Evolutionary conservation across 2,113 vertebrate genomes (phyloP).

Genomic region (Vombatus ursinus): DNA sequence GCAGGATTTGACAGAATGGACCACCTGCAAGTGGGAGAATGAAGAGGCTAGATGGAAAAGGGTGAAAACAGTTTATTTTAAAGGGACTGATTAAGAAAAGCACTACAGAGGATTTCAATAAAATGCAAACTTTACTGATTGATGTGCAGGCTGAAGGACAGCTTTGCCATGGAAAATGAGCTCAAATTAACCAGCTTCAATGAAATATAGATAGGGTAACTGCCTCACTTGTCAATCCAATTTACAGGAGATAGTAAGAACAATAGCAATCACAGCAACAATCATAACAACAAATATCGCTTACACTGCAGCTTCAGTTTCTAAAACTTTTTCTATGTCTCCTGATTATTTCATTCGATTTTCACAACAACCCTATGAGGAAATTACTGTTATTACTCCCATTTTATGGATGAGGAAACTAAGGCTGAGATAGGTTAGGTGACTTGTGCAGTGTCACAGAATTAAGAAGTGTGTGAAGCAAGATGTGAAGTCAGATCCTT

Average conservation of each 20-base stretch:
- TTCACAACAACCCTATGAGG: background rate
- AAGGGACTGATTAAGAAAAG: background rate
- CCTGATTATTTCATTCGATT: background rate
- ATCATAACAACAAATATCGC: background rate
- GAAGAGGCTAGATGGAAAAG: background rate
- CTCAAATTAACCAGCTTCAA: background rate
- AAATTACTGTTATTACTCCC: background rate
- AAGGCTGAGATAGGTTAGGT: background rate
- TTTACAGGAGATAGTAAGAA: background rate
- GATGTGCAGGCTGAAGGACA: background rate
- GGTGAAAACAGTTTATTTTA: constrained; percentile 21
- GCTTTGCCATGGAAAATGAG: constrained; percentile 33
- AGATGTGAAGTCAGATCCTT: background rate
- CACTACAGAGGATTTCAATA: constrained; percentile 2
- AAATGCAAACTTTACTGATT: constrained; percentile 37
- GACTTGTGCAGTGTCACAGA: background rate
- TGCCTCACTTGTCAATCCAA: background rate
- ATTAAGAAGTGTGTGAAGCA: background rate
- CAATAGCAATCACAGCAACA: background rate
- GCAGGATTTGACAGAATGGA: background rate
- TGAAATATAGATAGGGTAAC: background rate
- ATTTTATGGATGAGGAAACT: background rate
- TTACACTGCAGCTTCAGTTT: background rate
- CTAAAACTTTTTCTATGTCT: background rate
- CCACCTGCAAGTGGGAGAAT: background rate